Percentiles rank a stretch among this genome's conserved stretches.
These are phyloP conservation scores for Scatophagus argus DNA, from an alignment of 2,113 vertebrate species.

Conservation along the genomic window DNA sequence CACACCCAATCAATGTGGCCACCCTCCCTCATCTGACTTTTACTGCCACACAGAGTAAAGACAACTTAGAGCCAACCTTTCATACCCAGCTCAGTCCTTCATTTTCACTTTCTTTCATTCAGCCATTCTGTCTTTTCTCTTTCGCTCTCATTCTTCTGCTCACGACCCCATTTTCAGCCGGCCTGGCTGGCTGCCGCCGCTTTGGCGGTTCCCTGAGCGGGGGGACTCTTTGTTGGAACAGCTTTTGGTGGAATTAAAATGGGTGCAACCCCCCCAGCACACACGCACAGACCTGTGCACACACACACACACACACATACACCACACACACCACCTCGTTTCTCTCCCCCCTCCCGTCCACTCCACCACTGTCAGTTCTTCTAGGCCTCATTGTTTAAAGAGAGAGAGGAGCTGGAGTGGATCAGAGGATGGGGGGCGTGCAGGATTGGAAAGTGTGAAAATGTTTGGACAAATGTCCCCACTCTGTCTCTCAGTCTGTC, in stretches of 20 bases:
- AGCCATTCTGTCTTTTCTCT: conserved; percentile 25
- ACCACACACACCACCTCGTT: neutral
- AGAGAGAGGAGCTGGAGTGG: conserved; percentile 8
- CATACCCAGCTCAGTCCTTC: conserved; percentile 30
- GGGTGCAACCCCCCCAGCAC: conserved; percentile 47
- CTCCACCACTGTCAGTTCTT: conserved; percentile 37
- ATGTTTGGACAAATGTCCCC: conserved; percentile 52
- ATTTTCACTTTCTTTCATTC: conserved; percentile 39
- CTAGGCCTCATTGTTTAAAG: conserved; percentile 69
- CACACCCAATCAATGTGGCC: conserved; percentile 28
- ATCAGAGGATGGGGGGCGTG: neutral
- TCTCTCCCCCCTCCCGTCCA: conserved; percentile 14
- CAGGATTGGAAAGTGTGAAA: conserved; percentile 58
- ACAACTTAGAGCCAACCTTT: conserved; percentile 39
- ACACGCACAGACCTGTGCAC: no score
- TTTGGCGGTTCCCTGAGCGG: conserved; percentile 38
- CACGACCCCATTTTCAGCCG: conserved; percentile 47
- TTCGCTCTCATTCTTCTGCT: conserved; percentile 56
- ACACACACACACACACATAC: no score
- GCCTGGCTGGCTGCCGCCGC: conserved; percentile 50
- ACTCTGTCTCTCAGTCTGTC: conserved; percentile 28
- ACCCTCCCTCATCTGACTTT: conserved; percentile 41
- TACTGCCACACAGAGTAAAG: conserved; percentile 32
- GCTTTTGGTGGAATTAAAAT: conserved; percentile 76
- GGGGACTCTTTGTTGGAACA: conserved; percentile 68